Percentiles rank a stretch among this genome's conserved stretches.
phyloP scores from a whole-genome alignment of 1,140 invertebrate genomes.

The Pseudomyrmex dendroicus region DNA sequence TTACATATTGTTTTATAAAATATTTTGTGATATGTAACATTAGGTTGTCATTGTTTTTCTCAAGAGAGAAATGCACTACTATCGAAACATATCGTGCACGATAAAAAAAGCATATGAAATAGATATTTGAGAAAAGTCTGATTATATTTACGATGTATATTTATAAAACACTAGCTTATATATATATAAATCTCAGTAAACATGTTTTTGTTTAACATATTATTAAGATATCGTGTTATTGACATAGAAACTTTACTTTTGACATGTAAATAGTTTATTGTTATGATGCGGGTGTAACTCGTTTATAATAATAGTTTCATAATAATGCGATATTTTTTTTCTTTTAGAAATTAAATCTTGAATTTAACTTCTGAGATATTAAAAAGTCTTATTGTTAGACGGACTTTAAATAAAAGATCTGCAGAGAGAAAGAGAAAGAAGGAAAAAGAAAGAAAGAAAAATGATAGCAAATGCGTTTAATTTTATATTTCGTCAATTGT shows the following conservation, averaged over 20 bases:
- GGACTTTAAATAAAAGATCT: too few species aligned
- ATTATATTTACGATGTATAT: neutral
- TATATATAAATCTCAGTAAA: constrained; percentile 9
- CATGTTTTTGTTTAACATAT: constrained; percentile 37
- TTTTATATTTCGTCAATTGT: neutral
- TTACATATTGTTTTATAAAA: too few species aligned
- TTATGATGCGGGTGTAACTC: neutral
- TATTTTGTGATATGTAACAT: too few species aligned
- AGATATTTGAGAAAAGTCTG: constrained; percentile 11
- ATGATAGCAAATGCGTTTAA: neutral
- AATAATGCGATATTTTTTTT: neutral
- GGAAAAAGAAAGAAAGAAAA: neutral
- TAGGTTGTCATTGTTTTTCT: too few species aligned
- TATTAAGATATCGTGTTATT: constrained; percentile 30
- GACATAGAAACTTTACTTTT: constrained; percentile 17
- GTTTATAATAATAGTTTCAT: too few species aligned
- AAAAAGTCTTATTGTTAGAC: neutral
- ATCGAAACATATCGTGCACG: too few species aligned
- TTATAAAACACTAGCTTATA: neutral
- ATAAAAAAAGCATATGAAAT: too few species aligned
- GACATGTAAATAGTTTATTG: constrained; percentile 2
- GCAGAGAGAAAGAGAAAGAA: too few species aligned
- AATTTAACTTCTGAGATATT: neutral
- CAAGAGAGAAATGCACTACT: too few species aligned
- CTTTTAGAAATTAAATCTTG: neutral